Base-by-base conservation (phyloP, 2,888 invertebrate genomes). In the Lutraria lutraria region DNA sequence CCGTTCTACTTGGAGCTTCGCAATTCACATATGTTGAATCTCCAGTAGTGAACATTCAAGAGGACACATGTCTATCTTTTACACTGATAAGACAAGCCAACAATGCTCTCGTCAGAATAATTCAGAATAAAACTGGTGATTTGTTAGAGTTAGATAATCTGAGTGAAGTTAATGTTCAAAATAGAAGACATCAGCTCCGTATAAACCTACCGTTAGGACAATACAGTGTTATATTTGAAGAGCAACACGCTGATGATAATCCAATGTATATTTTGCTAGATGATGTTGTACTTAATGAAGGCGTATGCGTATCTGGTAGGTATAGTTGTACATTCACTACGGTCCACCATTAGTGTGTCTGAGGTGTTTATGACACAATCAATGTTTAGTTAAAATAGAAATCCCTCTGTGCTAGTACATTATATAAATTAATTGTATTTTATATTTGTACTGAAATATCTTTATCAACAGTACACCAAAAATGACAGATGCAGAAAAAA, bases 141-240 rank as follows among this genome's bases (percentile, higher is more conserved):
- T 54, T 84, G 13, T 0, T 10, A 15, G 84, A 68, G 29, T 52
- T 88, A 29, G 52, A 63, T 12, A 81, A 84, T 25, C 80, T 80
- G 34, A 29, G 43, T 53, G 34, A 79, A 31, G 54, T 31, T 31
- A 56, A 29, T 8, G 31, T 79, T 21, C 79, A 85, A 25, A 80
- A 80, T 0, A 54, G 21, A 76, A 34, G 29, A 34, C 85, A 85
- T n/a, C 19, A 43, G 25, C 15, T 85, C 15, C n/a, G 80, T 52
- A 43, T 88, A 0, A 63, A 80, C 21, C 21, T 88, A 53, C 84
- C 88, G 31, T 10, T 34, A 0, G 88, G 88, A 29, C 16, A 84
- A 2, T 88, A 84, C 63, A 88, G 84, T 53, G n/a, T 88, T 31
- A 56, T 88, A 29, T 88, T 88, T 80, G 88, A 88, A 54, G 83